phyloP scores from a whole-genome alignment of 1,140 invertebrate species.

The Diabrotica undecimpunctata region DNA sequence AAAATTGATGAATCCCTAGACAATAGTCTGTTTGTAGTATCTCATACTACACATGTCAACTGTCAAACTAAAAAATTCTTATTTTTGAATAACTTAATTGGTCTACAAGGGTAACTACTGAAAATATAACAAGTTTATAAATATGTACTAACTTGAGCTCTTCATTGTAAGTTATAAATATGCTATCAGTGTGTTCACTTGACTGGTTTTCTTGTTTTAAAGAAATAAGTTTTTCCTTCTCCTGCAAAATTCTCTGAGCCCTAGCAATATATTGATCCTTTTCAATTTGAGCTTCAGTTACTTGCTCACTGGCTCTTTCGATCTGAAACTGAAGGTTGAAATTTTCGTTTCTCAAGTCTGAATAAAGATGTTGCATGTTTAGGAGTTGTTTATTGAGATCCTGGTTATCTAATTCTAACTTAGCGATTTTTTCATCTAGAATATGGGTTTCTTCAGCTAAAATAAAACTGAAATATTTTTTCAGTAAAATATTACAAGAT shows the following conservation, averaged over 20 bases:
- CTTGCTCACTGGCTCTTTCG: slow-evolving; percentile 57
- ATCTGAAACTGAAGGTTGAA: slow-evolving; percentile 36
- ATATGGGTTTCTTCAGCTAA: slow-evolving; percentile 36
- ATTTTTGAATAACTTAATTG: too few relatives aligned
- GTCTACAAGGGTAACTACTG: too few relatives aligned
- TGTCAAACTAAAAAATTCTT: too few relatives aligned
- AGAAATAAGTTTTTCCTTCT: slow-evolving; percentile 71
- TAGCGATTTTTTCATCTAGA: slow-evolving; percentile 42
- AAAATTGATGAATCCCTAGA: too few relatives aligned
- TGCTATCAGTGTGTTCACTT: slow-evolving; percentile 24
- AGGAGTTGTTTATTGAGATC: slow-evolving; percentile 49
- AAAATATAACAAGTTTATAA: too few relatives aligned
- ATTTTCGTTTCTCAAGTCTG: slow-evolving; percentile 40
- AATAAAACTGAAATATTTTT: slow-evolving; percentile 29
- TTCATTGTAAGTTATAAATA: slow-evolving; percentile 36
- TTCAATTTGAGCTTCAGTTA: slow-evolving; percentile 57
- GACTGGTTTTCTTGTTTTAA: slow-evolving; percentile 32
- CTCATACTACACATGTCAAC: too few relatives aligned
- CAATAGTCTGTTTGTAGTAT: too few relatives aligned
- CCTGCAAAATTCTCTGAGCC: slow-evolving; percentile 71
- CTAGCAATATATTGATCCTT: slow-evolving; percentile 66
- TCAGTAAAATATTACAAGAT: neutral
- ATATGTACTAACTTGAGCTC: slow-evolving; percentile 40
- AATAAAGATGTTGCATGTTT: slow-evolving; percentile 45
- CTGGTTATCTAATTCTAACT: slow-evolving; percentile 47